phyloP scores from a whole-genome alignment of 2,113 vertebrate species.

The Trematocara nigrifrons region DNA sequence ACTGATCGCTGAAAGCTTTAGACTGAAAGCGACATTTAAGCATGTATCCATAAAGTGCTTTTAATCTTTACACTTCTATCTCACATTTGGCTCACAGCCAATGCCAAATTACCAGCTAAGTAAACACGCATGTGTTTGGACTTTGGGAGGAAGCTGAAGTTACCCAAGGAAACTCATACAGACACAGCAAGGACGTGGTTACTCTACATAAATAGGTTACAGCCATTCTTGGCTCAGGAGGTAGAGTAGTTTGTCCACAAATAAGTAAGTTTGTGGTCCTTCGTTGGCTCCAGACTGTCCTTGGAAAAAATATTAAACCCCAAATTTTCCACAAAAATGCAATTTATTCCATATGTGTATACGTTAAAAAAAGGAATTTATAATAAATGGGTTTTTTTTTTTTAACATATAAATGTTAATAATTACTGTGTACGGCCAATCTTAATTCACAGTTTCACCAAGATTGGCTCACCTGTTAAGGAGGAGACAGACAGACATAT shows the following conservation, averaged over 20 bases:
- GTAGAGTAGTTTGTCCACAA: neutral
- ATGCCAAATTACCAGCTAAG: neutral
- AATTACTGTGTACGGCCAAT: neutral
- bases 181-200: neutral
- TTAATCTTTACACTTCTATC: neutral
- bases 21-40: neutral
- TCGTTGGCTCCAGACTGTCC: neutral
- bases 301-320: neutral
- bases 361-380: neutral
- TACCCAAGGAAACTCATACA: neutral
- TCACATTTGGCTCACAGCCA: neutral
- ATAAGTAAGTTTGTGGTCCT: neutral
- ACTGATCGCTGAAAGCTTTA: neutral
- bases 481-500: neutral
- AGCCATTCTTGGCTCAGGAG: neutral
- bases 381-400: neutral
- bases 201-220: neutral
- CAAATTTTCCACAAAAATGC: neutral
- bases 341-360: neutral
- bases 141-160: neutral
- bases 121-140: neutral
- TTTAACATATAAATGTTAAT: neutral
- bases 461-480: neutral
- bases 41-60: neutral
- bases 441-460: neutral